Percentiles rank a stretch among this genome's conserved stretches.
These are phyloP conservation scores for Linnaemya vulpina DNA, from an alignment of 2,888 invertebrate genomes.

Conservation along the genomic window DNA sequence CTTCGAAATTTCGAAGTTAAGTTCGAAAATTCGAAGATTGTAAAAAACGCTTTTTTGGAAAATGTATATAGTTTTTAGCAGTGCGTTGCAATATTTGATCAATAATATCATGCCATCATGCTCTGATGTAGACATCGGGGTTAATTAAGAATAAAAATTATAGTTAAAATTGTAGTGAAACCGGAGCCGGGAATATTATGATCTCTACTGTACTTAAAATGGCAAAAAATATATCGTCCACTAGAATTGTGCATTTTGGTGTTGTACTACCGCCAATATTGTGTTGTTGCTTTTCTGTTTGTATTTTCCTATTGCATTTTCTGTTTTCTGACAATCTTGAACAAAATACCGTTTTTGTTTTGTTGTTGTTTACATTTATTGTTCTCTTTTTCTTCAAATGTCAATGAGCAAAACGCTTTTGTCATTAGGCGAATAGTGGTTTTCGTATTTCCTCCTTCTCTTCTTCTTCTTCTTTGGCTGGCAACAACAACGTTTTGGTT, in stretches of 20 bases:
- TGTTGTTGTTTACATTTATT: background rate
- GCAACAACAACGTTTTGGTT: conserved; percentile 3
- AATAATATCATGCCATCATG: too few species aligned
- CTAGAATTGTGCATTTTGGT: background rate
- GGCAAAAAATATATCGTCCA: background rate
- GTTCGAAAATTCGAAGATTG: too few species aligned
- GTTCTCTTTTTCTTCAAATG: conserved; percentile 15
- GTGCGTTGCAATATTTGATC: too few species aligned
- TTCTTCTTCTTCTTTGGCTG: conserved; percentile 21
- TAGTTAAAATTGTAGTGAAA: too few species aligned
- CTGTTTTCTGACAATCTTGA: conserved; percentile 2
- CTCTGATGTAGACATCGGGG: too few species aligned
- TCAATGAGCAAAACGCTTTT: conserved; percentile 40
- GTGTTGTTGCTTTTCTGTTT: background rate
- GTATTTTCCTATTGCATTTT: background rate
- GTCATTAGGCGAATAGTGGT: conserved; percentile 30
- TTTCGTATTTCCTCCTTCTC: too few species aligned
- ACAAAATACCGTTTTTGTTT: background rate
- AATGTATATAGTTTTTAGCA: too few species aligned
- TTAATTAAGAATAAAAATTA: too few species aligned
- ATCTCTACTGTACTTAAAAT: background rate
- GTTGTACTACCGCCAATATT: conserved; percentile 4
- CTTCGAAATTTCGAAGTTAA: too few species aligned
- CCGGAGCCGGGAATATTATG: too few species aligned
- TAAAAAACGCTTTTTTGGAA: too few species aligned